Evolutionary conservation across 2,888 invertebrate genomes (phyloP), one percentile per base, ranked within the genome.

Genomic region (Epinotia nisella): DNA sequence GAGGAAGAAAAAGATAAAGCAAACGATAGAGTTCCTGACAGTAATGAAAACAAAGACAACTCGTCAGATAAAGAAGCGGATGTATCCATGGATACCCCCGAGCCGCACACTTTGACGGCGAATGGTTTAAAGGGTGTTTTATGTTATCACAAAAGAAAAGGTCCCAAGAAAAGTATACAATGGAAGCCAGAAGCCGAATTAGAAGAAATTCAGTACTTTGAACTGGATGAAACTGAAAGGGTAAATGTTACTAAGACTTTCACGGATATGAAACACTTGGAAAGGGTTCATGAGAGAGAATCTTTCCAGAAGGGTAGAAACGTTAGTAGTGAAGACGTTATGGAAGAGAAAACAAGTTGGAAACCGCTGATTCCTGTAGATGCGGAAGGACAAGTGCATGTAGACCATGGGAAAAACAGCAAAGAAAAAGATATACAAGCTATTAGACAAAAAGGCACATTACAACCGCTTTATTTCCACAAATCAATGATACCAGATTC

Each of bases 141-240:
- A 10, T 94, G 96, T 80, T 94, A 96, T 78, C 96, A 96, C 75
- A 96, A 97, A 79, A 95, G 95, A 78, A 96, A 95, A 86, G 97
- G 96, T 3, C 96, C 96, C 3, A 98, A 97, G 85, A 97, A 97
- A 87, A 95, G 95, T 79, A 95, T 97, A 5, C 95, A 96, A 83
- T 98, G 98, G 96, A 96, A 96, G 83, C 95, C 96, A 3, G 98
- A 98, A 74, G 90, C 95, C 7, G 95, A 96, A 78, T 92, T 99
- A 45, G 97, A 97, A 80, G 96, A 97, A 82, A 94, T 98, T 72
- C 96, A 97, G 81, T 98, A 96, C 90, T 99, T 99, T 88, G 99
- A 99, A 88, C 91, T 99, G 78, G 99, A 99, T 89, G 99, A 98
- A 90, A 98, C 97, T 17, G 99, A 99, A 91, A 95, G 99, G 83